Conservation (phyloP, 2,797 vertebrate genomes). For the Tokudaia muenninki region DNA sequence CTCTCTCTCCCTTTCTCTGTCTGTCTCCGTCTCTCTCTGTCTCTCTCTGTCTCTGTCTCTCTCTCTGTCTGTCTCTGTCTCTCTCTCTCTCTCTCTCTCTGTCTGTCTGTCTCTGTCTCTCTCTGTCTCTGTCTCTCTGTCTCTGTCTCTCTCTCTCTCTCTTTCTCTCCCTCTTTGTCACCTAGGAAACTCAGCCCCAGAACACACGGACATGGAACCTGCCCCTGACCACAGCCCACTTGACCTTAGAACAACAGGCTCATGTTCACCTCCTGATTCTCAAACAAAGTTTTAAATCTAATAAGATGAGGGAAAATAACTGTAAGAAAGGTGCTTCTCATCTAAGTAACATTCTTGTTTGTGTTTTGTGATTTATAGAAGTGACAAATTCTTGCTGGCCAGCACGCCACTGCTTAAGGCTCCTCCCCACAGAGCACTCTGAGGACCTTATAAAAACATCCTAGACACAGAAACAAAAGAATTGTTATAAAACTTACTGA, state of each 20-base stretch:
- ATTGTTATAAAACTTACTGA: constrained; percentile 20
- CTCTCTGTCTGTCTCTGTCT: not conserved
- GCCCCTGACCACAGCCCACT: constrained; percentile 58
- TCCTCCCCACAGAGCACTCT: constrained; percentile 69
- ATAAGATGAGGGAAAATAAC: constrained; percentile 75
- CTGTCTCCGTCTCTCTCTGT: not conserved
- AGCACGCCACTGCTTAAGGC: constrained; percentile 36
- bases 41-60: not conserved
- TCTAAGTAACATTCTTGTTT: constrained; percentile 72
- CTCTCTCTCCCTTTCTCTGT: no score
- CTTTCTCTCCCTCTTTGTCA: constrained; percentile 50
- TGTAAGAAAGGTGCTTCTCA: constrained; percentile 75
- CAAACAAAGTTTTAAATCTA: constrained; percentile 82
- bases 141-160: not conserved
- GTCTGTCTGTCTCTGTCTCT: not conserved
- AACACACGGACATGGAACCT: not conserved
- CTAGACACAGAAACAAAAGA: constrained; percentile 69
- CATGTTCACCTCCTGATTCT: constrained; percentile 83
- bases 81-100: constrained; percentile 45
- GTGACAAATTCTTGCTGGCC: constrained; percentile 65
- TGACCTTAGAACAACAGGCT: constrained; percentile 63
- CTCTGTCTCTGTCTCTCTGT: constrained; percentile 43
- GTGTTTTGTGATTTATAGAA: constrained; percentile 75
- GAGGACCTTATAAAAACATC: constrained; percentile 76
- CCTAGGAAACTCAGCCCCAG: not conserved